Percentiles rank a stretch among this genome's conserved stretches.
phyloP scores from a whole-genome alignment of 2,888 invertebrate genomes.

The Cloeon dipterum region DNA sequence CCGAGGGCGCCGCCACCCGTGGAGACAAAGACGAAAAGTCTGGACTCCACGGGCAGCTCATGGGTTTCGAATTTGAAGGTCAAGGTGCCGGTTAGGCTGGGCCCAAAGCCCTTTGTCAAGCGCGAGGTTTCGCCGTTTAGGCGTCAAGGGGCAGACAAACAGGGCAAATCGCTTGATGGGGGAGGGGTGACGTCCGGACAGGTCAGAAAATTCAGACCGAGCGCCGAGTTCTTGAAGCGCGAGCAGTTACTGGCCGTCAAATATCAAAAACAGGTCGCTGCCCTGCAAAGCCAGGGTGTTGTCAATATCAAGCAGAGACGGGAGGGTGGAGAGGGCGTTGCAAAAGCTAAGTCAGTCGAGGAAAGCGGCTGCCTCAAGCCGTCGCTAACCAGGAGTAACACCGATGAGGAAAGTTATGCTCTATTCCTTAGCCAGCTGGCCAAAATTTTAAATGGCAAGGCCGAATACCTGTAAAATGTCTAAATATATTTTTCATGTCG shows the following conservation, averaged over 20 bases:
- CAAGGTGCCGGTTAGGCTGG: background rate
- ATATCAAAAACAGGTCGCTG: background rate
- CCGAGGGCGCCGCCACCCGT: too few species aligned
- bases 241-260: background rate
- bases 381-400: background rate
- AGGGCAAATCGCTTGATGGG: too few species aligned
- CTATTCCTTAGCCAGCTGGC: constrained; percentile 23
- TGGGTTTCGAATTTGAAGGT: background rate
- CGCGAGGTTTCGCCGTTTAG: too few species aligned
- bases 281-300: background rate
- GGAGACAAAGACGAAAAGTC: too few species aligned
- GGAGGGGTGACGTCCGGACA: too few species aligned
- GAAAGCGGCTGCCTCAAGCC: background rate
- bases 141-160: too few species aligned
- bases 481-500: background rate
- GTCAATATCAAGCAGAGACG: background rate
- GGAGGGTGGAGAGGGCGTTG: background rate
- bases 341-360: constrained; percentile 2
- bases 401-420: constrained; percentile 20
- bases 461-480: constrained; percentile 18
- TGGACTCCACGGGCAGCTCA: background rate
- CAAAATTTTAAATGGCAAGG: constrained; percentile 22
- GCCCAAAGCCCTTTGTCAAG: background rate
- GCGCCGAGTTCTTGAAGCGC: too few species aligned
- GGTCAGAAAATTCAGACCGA: too few species aligned